phyloP scores from a whole-genome alignment of 2,888 invertebrate species.

The Pandemis corylana region DNA sequence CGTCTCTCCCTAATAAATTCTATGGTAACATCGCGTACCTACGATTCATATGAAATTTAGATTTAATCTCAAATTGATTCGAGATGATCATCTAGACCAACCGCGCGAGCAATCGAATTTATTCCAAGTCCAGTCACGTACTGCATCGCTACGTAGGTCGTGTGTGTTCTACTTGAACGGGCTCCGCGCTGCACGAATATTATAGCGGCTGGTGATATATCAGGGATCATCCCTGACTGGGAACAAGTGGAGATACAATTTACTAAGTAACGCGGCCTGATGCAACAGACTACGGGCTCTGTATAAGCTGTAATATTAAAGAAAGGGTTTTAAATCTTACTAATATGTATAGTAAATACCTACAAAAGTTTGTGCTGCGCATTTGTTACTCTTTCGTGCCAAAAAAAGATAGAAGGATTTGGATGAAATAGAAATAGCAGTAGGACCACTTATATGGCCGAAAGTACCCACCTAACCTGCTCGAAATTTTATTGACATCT shows the following conservation, averaged over 20 bases:
- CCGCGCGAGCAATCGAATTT: constrained; percentile 66
- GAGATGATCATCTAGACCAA: constrained; percentile 61
- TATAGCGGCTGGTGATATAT: constrained; percentile 30
- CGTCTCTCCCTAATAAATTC: constrained; percentile 25
- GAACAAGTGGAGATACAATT: constrained; percentile 38
- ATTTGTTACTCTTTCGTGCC: too few species aligned
- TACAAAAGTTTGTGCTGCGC: too few species aligned
- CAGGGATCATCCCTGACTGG: constrained; percentile 25
- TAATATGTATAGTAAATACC: too few species aligned
- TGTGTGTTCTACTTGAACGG: constrained; percentile 30
- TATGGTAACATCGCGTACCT: constrained; percentile 26
- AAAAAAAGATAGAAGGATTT: too few species aligned
- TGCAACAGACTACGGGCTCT: background rate
- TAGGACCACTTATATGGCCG: too few species aligned
- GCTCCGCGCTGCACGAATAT: constrained; percentile 17
- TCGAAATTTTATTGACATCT: background rate
- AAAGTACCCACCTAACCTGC: too few species aligned
- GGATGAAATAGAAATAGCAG: too few species aligned
- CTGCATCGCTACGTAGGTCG: constrained; percentile 46
- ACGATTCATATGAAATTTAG: constrained; percentile 66
- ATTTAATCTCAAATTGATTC: constrained; percentile 77
- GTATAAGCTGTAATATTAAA: background rate
- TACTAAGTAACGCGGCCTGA: constrained; percentile 22
- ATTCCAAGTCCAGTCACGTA: constrained; percentile 69
- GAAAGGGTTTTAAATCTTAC: background rate